Percentiles rank a stretch among this genome's conserved stretches.
Conservation (phyloP, 2,888 invertebrate species). For the Coecobrya sp. region DNA sequence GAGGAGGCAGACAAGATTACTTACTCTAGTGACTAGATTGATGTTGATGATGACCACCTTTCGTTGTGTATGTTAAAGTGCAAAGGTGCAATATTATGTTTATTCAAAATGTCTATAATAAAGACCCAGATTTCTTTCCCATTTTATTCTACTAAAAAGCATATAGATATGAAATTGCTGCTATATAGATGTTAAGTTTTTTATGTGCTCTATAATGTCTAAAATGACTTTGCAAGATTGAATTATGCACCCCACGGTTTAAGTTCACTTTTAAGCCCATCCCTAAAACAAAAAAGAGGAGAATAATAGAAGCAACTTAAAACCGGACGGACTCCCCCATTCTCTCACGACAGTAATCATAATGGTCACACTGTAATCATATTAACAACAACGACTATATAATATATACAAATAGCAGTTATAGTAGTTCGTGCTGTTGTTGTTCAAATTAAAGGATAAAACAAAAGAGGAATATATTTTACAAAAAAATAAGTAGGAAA, state of each 20-base stretch:
- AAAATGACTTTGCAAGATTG: neutral
- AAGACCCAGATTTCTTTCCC: conserved; percentile 9
- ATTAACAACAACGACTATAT: too few species aligned
- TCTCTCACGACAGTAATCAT: conserved; percentile 8
- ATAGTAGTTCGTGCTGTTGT: too few species aligned
- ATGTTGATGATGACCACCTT: too few species aligned
- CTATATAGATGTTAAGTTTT: too few species aligned
- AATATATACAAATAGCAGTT: too few species aligned
- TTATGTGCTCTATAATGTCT: too few species aligned
- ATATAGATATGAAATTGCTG: too few species aligned
- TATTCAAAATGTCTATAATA: neutral
- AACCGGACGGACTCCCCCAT: neutral
- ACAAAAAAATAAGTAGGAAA: neutral
- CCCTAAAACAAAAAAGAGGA: conserved; percentile 4
- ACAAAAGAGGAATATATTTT: too few species aligned
- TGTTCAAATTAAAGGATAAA: too few species aligned
- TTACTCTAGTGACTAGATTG: neutral
- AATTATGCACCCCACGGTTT: neutral
- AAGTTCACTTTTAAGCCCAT: conserved; percentile 31
- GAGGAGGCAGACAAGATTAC: neutral
- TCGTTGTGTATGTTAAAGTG: neutral
- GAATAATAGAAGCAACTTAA: neutral
- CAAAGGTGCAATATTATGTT: neutral
- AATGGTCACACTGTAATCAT: conserved; percentile 21
- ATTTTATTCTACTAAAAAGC: neutral